These are phyloP conservation scores for Aptenodytes patagonicus DNA, from an alignment of 2,113 vertebrate genomes.

Conservation along the genomic window DNA sequence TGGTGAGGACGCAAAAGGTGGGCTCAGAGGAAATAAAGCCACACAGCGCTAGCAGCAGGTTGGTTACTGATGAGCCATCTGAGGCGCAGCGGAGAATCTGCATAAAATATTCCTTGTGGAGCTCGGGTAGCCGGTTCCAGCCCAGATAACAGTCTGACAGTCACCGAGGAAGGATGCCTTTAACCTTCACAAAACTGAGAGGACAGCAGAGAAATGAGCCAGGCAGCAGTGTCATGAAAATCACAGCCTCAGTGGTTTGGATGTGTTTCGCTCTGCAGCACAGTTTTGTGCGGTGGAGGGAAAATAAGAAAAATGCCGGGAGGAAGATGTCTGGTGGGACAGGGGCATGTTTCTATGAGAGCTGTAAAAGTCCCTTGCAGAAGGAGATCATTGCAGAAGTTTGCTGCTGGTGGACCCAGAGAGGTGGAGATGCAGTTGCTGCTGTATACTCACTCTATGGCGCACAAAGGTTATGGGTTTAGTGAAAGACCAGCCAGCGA, in stretches of 20 bases:
- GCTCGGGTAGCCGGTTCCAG: constrained; percentile 42
- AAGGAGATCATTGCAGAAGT: not conserved
- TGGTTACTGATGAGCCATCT: not conserved
- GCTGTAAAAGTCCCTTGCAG: not conserved
- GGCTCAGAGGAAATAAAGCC: not conserved
- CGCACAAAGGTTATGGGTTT: not conserved
- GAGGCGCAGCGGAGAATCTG: not conserved
- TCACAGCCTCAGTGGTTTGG: constrained; percentile 59
- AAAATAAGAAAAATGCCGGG: not conserved
- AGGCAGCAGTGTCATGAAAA: constrained; percentile 57
- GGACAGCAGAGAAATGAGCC: constrained; percentile 70
- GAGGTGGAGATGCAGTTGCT: not conserved
- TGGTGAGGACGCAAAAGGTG: not conserved
- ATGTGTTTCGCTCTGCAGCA: not conserved
- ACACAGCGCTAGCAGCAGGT: not conserved
- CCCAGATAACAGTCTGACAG: constrained; percentile 70
- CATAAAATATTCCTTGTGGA: constrained; percentile 69
- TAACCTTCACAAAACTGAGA: constrained; percentile 72
- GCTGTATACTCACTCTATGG: not conserved
- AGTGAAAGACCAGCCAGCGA: not conserved
- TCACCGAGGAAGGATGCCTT: constrained; percentile 60
- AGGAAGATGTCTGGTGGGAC: not conserved
- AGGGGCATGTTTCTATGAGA: not conserved
- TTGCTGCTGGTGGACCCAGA: not conserved
- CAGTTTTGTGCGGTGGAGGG: not conserved